Percentiles rank a stretch among this genome's conserved stretches.
These are phyloP conservation scores for Pogonus chalceus DNA, from an alignment of 1,140 invertebrate genomes.

Conservation along the genomic window DNA sequence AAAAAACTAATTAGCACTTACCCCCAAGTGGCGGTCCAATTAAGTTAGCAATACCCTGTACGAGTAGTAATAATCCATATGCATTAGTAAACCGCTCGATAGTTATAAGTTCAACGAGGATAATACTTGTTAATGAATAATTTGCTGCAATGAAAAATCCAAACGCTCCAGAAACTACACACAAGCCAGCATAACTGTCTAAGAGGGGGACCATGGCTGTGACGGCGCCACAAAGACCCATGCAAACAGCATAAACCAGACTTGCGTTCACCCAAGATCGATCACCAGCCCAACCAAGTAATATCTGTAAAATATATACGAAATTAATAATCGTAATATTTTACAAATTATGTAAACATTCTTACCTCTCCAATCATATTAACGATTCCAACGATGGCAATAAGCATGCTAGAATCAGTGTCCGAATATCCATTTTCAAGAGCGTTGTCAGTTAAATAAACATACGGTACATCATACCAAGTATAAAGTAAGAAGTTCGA, in stretches of 20 bases:
- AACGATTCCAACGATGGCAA: conserved; percentile 74
- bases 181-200: conserved; percentile 49
- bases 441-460: conserved; percentile 71
- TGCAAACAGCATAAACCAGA: conserved; percentile 67
- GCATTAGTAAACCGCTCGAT: conserved; percentile 82
- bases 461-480: conserved; percentile 83
- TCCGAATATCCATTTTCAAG: conserved; percentile 60
- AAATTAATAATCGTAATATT: background rate
- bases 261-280: conserved; percentile 61
- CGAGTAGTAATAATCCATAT: conserved; percentile 75
- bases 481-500: conserved; percentile 80
- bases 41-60: conserved; percentile 81
- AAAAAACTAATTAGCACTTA: conserved; percentile 30
- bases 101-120: conserved; percentile 74
- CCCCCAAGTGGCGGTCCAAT: conserved; percentile 80
- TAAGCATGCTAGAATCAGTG: conserved; percentile 65
- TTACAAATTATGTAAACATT: conserved; percentile 14
- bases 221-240: conserved; percentile 62
- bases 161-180: conserved; percentile 57
- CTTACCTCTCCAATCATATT: conserved; percentile 79
- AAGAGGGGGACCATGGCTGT: conserved; percentile 60
- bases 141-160: conserved; percentile 80
- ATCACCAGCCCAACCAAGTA: conserved; percentile 81
- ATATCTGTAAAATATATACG: conserved; percentile 46
- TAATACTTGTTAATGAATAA: conserved; percentile 77